Conservation (phyloP, 2,113 vertebrate species). For the Mungos mungo region DNA sequence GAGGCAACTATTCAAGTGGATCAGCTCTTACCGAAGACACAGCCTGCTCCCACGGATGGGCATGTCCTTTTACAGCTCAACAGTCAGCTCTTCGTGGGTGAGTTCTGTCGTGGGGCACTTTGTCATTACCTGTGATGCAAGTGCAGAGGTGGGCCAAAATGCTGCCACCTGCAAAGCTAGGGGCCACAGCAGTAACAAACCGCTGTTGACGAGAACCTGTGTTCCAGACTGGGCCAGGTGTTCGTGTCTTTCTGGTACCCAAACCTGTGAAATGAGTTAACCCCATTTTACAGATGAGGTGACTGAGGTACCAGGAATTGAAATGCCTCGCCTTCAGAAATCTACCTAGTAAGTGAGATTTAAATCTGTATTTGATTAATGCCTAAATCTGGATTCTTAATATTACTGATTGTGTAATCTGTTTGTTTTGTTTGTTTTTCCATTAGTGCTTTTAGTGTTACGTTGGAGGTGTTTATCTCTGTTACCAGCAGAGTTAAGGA, state of each 20-base stretch:
- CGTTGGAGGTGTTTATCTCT: not conserved
- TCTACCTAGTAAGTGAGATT: not conserved
- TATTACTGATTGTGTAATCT: not conserved
- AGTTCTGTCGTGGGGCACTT: slow-evolving; percentile 38
- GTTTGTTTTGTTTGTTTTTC: not conserved
- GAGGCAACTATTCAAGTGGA: slow-evolving; percentile 93
- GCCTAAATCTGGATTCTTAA: not conserved
- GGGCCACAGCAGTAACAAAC: not conserved
- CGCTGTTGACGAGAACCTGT: not conserved
- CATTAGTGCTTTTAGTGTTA: not conserved
- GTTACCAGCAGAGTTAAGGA: not conserved
- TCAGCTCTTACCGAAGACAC: slow-evolving; percentile 84
- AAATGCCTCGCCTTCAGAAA: not conserved
- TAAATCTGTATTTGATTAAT: not conserved
- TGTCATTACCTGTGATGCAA: too few species aligned
- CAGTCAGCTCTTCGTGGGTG: slow-evolving; percentile 97
- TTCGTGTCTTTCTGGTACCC: not conserved
- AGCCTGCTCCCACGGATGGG: slow-evolving; percentile 89
- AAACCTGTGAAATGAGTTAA: not conserved
- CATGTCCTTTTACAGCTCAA: slow-evolving; percentile 95
- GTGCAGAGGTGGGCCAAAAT: too few species aligned
- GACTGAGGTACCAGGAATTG: not conserved
- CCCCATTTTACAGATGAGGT: not conserved
- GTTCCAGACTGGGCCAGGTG: not conserved
- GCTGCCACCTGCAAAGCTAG: not conserved